Evolutionary conservation across 1,140 invertebrate species (phyloP).

Genomic region (Leptoteleia sp.): DNA sequence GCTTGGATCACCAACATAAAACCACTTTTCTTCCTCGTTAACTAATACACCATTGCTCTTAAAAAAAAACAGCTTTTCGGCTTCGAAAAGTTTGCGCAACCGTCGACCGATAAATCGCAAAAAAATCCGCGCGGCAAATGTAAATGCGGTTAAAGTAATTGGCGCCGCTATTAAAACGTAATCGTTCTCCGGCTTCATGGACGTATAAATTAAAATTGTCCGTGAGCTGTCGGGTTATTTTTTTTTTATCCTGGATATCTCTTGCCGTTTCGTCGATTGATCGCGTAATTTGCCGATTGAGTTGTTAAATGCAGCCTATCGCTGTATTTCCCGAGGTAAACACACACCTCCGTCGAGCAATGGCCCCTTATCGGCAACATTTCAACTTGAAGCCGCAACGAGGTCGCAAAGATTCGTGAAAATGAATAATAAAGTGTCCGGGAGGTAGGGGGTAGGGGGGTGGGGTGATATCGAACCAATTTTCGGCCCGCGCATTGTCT

Average conservation of each 20-base stretch:
- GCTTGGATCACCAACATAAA: too few species aligned
- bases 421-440: too few species aligned
- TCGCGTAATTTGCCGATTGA: constrained; percentile 22
- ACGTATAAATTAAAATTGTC: constrained; percentile 23
- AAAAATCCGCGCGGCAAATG: constrained; percentile 12
- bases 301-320: not conserved
- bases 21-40: too few species aligned
- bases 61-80: constrained; percentile 11
- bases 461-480: too few species aligned
- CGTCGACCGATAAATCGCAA: constrained; percentile 24
- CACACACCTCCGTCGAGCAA: not conserved
- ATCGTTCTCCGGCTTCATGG: constrained; percentile 25
- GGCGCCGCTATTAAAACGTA: constrained; percentile 29
- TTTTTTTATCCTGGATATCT: constrained; percentile 4
- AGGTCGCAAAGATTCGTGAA: not conserved
- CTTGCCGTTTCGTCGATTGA: constrained; percentile 27
- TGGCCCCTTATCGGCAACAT: not conserved
- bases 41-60: too few species aligned
- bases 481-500: too few species aligned
- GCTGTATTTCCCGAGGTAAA: too few species aligned
- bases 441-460: too few species aligned
- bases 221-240: constrained; percentile 27
- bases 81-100: not conserved
- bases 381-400: not conserved
- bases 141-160: constrained; percentile 26